Evolutionary conservation across 2,888 invertebrate species (phyloP).

Genomic region (Drosophila seclusa): DNA sequence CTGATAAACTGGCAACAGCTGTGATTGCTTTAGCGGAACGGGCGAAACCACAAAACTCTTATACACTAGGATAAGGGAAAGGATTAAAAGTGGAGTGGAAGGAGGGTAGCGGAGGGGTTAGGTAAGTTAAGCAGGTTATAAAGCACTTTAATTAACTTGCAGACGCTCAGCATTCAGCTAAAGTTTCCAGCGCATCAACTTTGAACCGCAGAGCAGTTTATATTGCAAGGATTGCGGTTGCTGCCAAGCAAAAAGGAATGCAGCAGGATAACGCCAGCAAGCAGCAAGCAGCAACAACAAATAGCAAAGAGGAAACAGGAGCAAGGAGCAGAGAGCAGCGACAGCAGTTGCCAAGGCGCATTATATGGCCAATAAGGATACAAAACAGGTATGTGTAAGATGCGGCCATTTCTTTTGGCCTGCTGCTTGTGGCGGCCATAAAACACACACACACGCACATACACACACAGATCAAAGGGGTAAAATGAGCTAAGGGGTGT

Average conservation of each 20-base stretch:
- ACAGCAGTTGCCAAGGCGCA: slow-evolving; percentile 32
- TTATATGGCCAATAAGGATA: slow-evolving; percentile 75
- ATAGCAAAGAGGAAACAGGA: slow-evolving; percentile 6
- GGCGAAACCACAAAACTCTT: slow-evolving; percentile 9
- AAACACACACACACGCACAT: slow-evolving; percentile 36
- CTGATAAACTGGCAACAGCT: slow-evolving; percentile 43
- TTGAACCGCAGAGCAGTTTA: slow-evolving; percentile 81
- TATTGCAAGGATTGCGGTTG: slow-evolving; percentile 73
- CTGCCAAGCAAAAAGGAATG: slow-evolving; percentile 46
- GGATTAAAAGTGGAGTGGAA: neutral
- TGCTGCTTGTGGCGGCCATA: slow-evolving; percentile 55
- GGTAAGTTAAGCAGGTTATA: slow-evolving; percentile 52
- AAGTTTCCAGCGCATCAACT: slow-evolving; percentile 76
- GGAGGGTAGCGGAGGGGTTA: neutral
- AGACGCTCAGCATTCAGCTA: slow-evolving; percentile 67
- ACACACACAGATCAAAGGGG: neutral
- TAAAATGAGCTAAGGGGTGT: neutral
- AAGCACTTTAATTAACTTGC: slow-evolving; percentile 81
- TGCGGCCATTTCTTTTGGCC: slow-evolving; percentile 47
- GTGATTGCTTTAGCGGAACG: slow-evolving; percentile 43
- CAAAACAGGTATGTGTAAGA: slow-evolving; percentile 46
- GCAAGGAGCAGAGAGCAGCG: slow-evolving; percentile 18
- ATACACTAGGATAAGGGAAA: neutral
- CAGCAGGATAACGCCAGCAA: slow-evolving; percentile 27
- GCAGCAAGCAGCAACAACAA: neutral